Evolutionary conservation across 1,140 invertebrate genomes (phyloP).

Genomic region (Procambarus virginalis): DNA sequence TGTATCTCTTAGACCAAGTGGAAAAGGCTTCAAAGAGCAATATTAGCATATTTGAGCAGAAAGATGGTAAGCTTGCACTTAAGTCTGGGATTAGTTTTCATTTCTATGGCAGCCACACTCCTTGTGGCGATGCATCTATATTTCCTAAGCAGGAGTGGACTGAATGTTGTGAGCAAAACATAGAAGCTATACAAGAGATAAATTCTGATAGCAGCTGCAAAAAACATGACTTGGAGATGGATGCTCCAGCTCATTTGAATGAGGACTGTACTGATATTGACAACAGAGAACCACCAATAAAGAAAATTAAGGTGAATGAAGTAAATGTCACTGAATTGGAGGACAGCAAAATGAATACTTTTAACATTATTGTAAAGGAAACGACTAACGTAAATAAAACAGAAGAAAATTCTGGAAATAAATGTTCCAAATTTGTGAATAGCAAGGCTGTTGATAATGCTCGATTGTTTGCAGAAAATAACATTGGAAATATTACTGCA

Average conservation of each 20-base stretch:
- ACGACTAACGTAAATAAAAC: not conserved
- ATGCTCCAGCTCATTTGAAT: not conserved
- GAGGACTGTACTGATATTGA: not conserved
- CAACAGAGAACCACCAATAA: constrained; percentile 12
- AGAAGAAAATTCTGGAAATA: not conserved
- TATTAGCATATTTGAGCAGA: constrained; percentile 74
- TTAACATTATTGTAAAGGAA: not conserved
- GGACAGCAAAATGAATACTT: not conserved
- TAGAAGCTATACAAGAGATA: constrained; percentile 1
- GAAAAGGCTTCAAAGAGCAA: constrained; percentile 73
- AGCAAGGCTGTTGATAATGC: not conserved
- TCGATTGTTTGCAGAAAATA: not conserved
- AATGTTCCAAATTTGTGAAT: not conserved
- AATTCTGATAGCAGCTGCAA: not conserved
- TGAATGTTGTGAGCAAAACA: constrained; percentile 31
- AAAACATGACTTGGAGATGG: not conserved
- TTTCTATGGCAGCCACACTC: constrained; percentile 90
- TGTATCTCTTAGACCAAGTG: constrained; percentile 84
- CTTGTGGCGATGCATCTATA: constrained; percentile 96
- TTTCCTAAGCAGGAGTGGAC: constrained; percentile 77
- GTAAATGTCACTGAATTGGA: not conserved
- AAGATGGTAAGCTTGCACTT: constrained; percentile 73
- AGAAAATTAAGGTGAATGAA: constrained; percentile 28
- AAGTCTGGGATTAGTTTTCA: constrained; percentile 83
- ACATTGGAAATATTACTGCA: not conserved